Conservation (phyloP, 2,113 vertebrate species). For the Caloenas nicobarica region DNA sequence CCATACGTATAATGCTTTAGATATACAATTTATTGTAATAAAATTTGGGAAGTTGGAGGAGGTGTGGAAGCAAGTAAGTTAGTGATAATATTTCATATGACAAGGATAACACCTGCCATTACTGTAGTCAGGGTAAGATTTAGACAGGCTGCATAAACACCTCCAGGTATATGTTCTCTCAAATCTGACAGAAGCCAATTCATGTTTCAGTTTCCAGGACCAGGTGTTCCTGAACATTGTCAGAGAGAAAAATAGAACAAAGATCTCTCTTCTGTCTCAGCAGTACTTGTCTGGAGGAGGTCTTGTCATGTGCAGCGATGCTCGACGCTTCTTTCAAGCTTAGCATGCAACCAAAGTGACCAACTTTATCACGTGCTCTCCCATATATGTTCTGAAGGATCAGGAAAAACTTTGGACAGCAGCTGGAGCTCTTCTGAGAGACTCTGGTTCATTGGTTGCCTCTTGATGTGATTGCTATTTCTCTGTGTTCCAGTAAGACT, state of each 20-base stretch:
- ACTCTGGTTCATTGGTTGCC: background rate
- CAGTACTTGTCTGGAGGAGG: background rate
- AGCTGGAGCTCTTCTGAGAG: background rate
- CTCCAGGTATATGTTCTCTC: background rate
- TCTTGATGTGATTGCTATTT: background rate
- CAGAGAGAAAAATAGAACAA: background rate
- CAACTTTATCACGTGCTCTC: background rate
- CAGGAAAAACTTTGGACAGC: background rate
- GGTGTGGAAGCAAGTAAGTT: background rate
- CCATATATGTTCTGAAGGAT: background rate
- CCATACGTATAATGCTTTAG: background rate
- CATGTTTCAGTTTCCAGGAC: background rate
- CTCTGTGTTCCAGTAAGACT: background rate
- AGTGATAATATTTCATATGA: background rate
- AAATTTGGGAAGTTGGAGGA: background rate
- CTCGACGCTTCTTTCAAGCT: background rate
- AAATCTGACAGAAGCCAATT: background rate
- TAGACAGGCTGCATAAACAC: background rate
- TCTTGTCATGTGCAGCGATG: background rate
- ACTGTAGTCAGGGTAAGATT: background rate
- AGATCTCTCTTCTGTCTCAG: background rate
- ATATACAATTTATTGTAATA: background rate
- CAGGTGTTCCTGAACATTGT: background rate
- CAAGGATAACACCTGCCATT: background rate
- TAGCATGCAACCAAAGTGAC: background rate